Percentiles rank a stretch among this genome's conserved stretches.
phyloP scores from a whole-genome alignment of 2,113 vertebrate genomes.

The Glaucidium brasilianum region DNA sequence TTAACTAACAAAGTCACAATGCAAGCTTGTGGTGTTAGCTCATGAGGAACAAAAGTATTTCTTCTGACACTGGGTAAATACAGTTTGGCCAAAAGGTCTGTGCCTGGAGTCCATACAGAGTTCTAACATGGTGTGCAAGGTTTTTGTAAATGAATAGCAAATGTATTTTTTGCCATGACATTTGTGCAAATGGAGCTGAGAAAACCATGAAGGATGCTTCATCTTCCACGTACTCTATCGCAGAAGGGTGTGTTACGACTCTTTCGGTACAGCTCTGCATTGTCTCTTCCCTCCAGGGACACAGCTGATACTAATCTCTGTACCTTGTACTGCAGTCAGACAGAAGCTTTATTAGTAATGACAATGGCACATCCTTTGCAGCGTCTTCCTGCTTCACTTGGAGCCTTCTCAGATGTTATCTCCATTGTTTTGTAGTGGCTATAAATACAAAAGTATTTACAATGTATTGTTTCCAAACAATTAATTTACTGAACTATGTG shows the following conservation, averaged over 20 bases:
- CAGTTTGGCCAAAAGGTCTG: not conserved
- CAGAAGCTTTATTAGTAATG: slow-evolving; percentile 49
- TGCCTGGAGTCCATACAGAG: not conserved
- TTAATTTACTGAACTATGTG: slow-evolving; percentile 39
- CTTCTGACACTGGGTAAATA: not conserved
- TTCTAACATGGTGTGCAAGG: not conserved
- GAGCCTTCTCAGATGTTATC: slow-evolving; percentile 62
- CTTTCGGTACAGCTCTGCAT: not conserved
- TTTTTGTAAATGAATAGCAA: not conserved
- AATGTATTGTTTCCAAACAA: slow-evolving; percentile 42
- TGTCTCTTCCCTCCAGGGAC: slow-evolving; percentile 36
- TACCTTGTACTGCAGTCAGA: slow-evolving; percentile 26
- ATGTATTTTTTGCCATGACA: not conserved
- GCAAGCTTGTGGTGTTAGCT: not conserved
- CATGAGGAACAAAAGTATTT: not conserved
- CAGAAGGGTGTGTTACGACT: not conserved
- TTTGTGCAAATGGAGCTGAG: not conserved
- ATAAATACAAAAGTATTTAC: slow-evolving; percentile 53
- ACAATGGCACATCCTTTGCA: slow-evolving; percentile 57
- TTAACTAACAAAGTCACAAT: not conserved
- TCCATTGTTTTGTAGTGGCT: slow-evolving; percentile 49
- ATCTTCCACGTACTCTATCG: not conserved
- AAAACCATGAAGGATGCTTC: not conserved
- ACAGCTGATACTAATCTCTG: slow-evolving; percentile 47
- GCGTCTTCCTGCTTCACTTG: slow-evolving; percentile 51